Evolutionary conservation across 2,888 invertebrate genomes (phyloP), one percentile per base, ranked within the genome.

Genomic region (Ptychoptera albimana): DNA sequence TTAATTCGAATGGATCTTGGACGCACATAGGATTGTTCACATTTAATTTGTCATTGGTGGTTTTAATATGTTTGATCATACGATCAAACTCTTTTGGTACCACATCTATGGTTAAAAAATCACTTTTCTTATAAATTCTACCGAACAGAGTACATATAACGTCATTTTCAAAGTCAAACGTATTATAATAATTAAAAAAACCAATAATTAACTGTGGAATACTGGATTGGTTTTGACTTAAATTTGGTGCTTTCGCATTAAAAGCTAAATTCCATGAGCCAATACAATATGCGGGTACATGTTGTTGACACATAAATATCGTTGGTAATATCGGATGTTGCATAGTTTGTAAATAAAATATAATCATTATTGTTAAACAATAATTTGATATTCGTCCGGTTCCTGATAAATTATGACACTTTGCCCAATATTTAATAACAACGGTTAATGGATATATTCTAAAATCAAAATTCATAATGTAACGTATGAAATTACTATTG

Each of bases 1-100:
- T 64, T 15, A 71, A 57, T 54, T 69, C 68, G 46, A 70, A 68
- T 2, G 72, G 71, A 61, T 73, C 72, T 53, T 72, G 72, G 16
- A 73, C 55, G 45, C 43, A 43, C 30, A 43, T 37, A 30, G 29
- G 12, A 5, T 16, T 12, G 2, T n/a, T 12, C 12, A 37, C 4
- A 37, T 43, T 43, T 9, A 43, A 30, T 37, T 7, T 9, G n/a
- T n/a, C 35, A 34, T 13, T 30, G 2, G 5, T 12, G 11, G 4
- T 2, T 41, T 2, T 3, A 13, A 10, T 37, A 31, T 30, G 35
- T 14, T 43, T 16, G 5, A 12, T 12, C 13, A 36, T 37, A 3
- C 30, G 10, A 30, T 23, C 16, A 37, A 37, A 43, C 30, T 37
- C 43, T 5, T 8, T n/a, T 14, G 37, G 37, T 12, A 30, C 10